Evolutionary conservation across 1,140 invertebrate genomes (phyloP).

Genomic region (Brachionus paranguensis): DNA sequence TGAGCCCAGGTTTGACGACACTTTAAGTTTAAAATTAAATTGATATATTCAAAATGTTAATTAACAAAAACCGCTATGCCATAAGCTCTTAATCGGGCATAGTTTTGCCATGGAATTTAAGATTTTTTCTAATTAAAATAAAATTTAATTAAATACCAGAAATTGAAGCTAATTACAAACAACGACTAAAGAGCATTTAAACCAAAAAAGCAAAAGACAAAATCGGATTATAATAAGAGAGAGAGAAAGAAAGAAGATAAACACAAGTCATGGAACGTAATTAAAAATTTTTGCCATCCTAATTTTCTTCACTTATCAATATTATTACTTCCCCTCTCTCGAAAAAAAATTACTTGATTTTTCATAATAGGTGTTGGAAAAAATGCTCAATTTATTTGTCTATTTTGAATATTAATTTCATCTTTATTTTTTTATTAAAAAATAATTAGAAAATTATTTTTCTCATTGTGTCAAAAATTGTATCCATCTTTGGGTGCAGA

Average conservation of each 20-base stretch:
- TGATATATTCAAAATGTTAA: background rate
- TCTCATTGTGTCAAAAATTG: background rate
- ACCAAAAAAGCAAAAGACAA: background rate
- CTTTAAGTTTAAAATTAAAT: background rate
- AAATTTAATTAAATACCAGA: background rate
- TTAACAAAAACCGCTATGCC: background rate
- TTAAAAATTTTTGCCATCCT: background rate
- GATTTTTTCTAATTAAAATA: background rate
- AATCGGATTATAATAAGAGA: constrained; percentile 1
- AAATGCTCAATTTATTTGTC: background rate
- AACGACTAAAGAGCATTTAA: background rate
- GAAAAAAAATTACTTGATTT: background rate
- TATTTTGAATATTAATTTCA: background rate
- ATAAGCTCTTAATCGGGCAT: background rate
- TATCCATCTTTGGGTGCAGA: background rate
- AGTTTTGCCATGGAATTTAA: background rate
- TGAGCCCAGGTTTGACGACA: background rate
- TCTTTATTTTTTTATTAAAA: background rate
- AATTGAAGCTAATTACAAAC: background rate
- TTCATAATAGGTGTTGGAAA: background rate
- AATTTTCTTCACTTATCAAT: background rate
- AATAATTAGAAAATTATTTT: background rate
- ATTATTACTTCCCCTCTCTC: background rate
- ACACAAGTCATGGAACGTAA: background rate
- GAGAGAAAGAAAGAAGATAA: background rate